These are phyloP conservation scores for Desmophyllum pertusum DNA, from an alignment of 92 coral and sea anemone genomes.

Conservation along the genomic window DNA sequence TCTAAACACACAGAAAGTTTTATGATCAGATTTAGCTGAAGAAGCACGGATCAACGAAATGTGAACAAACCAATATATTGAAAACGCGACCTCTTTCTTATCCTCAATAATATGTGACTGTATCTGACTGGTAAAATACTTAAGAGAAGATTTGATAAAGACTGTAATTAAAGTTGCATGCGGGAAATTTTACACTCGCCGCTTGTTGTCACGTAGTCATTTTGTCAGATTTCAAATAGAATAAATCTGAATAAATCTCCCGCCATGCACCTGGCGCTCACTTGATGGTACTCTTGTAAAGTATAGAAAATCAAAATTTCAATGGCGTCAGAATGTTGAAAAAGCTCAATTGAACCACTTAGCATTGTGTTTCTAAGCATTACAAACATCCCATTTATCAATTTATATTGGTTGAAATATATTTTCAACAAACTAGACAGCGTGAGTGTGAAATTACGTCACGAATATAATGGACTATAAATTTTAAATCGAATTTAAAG, in stretches of 20 bases:
- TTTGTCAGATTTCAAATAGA: background rate
- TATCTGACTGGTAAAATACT: background rate
- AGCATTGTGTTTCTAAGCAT: background rate
- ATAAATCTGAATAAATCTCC: background rate
- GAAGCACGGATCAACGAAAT: background rate
- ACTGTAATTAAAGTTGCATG: conserved; percentile 11
- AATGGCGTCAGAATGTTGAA: background rate
- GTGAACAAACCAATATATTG: background rate
- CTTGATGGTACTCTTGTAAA: too few species aligned
- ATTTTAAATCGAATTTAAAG: background rate
- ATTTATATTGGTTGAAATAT: background rate
- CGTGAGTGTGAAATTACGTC: background rate
- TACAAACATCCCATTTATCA: background rate
- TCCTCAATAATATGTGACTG: background rate
- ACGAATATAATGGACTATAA: background rate
- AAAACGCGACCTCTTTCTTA: background rate
- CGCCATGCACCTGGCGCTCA: background rate
- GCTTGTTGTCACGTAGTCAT: background rate
- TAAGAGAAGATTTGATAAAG: conserved; percentile 3
- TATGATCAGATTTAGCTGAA: background rate
- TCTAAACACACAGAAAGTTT: background rate
- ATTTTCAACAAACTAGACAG: background rate
- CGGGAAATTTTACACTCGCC: conserved; percentile 16
- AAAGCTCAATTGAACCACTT: background rate
- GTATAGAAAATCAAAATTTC: background rate